Evolutionary conservation across 2,113 vertebrate species (phyloP), one percentile per base, ranked within the genome.

Genomic region (Furnarius figulus): DNA sequence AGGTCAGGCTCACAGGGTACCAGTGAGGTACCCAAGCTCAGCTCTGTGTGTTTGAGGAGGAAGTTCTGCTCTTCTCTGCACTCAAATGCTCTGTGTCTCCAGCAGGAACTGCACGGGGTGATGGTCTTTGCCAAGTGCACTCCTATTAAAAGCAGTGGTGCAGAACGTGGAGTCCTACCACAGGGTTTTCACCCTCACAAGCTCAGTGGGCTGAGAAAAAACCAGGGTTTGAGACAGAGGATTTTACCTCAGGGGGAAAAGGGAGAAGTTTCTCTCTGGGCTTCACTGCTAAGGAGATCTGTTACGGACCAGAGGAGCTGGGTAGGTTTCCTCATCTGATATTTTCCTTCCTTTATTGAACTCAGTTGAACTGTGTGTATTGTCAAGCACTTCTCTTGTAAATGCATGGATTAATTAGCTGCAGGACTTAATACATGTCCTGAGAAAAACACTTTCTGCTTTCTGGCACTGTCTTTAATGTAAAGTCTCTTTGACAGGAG

Each of bases 341-440:
- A 27, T 85, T 85, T 78, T 37, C 87, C 90, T 85, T 94, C 75
- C 12, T 76, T 68, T 33, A 27, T 6, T 95, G 80, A 92, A 77
- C 85, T 96, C 23, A 6, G 28, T 28, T 93, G 85, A 93, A 87
- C 77, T 55, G 21, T 70, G 50, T 46, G 25, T 62, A 73, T 70
- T 91, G 78, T 79, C 74, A 89, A 85, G 67, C 27, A 71, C 67
- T 90, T 71, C 47, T 70, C 90, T 83, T 66, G 31, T 61, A 85
- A 91, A 66, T 71, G 70, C 7, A 7, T 20, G 71, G 59, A 88
- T 88, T 93, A 90, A 97, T 96, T 93, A 87, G 78, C 85, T 80
- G 67, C 82, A 93, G 95, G 24, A 77, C 42, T 74, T 71, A 76
- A 71, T 33, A 37, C 27, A 40, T n/a, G 61, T 82, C 94, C 78